phyloP scores from a whole-genome alignment of 2,888 invertebrate species.

The Resseliella maxima region DNA sequence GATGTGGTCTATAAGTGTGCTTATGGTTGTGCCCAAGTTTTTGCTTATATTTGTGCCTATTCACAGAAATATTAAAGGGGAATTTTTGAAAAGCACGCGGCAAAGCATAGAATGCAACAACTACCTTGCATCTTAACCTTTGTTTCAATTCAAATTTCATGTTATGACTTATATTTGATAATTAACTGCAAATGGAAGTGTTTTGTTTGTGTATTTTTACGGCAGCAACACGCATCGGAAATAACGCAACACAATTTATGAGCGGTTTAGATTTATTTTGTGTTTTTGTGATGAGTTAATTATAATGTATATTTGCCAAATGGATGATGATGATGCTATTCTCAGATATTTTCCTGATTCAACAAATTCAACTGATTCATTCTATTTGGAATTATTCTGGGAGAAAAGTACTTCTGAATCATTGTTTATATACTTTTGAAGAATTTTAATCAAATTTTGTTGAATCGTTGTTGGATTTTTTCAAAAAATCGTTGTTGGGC shows the following conservation, averaged over 20 bases:
- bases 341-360: neutral
- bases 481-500: too few relatives aligned
- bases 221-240: neutral
- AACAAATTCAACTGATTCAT: neutral
- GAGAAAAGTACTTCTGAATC: too few relatives aligned
- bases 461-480: too few relatives aligned
- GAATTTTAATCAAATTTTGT: too few relatives aligned
- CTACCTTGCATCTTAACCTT: conserved; percentile 53
- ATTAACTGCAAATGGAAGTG: conserved; percentile 8
- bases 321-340: neutral
- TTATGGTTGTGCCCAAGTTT: too few relatives aligned
- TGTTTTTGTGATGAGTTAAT: neutral
- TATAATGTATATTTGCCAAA: neutral
- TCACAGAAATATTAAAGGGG: neutral
- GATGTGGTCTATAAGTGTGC: neutral
- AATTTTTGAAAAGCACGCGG: neutral
- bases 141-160: neutral
- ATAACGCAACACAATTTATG: neutral
- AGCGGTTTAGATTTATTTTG: neutral
- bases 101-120: neutral
- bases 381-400: too few relatives aligned
- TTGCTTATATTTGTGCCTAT: neutral
- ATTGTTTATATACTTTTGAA: too few relatives aligned
- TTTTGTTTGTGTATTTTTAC: neutral
- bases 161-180: conserved; percentile 3